Conservation (phyloP, 1,140 invertebrate genomes). For the Battus philenor region DNA sequence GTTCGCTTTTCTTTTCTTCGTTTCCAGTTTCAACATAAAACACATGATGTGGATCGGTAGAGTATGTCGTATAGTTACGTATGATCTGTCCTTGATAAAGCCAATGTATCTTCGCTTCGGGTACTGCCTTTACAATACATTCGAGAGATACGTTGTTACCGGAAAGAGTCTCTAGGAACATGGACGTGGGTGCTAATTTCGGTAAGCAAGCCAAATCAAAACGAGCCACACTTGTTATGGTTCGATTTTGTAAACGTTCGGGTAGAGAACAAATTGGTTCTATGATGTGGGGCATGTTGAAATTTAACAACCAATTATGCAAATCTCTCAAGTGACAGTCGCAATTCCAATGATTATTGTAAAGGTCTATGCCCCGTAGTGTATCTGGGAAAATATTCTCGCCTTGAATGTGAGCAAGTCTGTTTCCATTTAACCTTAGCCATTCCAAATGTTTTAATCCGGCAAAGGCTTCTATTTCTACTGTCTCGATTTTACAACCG, state of each 20-base stretch:
- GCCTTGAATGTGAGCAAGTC: constrained; percentile 82
- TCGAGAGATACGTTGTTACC: constrained; percentile 87
- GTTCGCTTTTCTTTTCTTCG: constrained; percentile 84
- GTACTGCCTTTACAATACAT: constrained; percentile 86
- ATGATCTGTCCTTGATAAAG: constrained; percentile 86
- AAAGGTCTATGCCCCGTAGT: constrained; percentile 86
- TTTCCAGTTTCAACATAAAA: constrained; percentile 82
- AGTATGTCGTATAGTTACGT: constrained; percentile 81
- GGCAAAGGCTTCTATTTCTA: constrained; percentile 89
- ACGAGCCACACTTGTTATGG: constrained; percentile 82
- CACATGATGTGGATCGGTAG: constrained; percentile 79
- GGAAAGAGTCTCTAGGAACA: constrained; percentile 85
- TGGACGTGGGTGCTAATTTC: constrained; percentile 81
- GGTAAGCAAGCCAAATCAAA: constrained; percentile 90
- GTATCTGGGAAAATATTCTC: constrained; percentile 82
- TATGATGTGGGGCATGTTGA: constrained; percentile 83
- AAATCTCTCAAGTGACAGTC: constrained; percentile 88
- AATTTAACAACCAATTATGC: constrained; percentile 85
- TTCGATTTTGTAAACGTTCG: constrained; percentile 78
- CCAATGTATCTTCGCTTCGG: constrained; percentile 87
- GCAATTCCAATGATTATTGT: constrained; percentile 93
- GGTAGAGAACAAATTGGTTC: constrained; percentile 87
- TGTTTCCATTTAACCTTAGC: constrained; percentile 89
- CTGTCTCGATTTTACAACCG: constrained; percentile 83
- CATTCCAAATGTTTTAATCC: constrained; percentile 89